A percentile compares a stretch with the other conserved stretches of the same genome.
Evolutionary conservation across 2,888 invertebrate genomes (phyloP).

Genomic region (Pristionchus fissidentatus): DNA sequence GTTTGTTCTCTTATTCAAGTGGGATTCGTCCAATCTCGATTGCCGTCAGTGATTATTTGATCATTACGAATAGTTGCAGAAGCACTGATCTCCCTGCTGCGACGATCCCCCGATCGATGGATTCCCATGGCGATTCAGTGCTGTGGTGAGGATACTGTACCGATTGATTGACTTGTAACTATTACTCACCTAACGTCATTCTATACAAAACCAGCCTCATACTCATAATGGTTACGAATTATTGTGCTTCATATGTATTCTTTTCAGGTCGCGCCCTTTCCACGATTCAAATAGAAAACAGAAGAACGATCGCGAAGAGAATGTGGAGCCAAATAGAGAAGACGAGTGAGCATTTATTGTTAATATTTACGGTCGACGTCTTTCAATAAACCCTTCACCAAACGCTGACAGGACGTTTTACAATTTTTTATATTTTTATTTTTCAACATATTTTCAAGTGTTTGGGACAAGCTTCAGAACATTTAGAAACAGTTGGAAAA

Average conservation of each 20-base stretch:
- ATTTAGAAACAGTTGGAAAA: not conserved
- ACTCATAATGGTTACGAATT: not conserved
- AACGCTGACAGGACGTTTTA: too few species aligned
- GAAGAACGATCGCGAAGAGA: constrained; percentile 8
- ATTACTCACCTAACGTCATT: too few species aligned
- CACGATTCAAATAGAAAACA: not conserved
- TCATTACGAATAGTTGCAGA: not conserved
- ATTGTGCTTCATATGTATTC: too few species aligned
- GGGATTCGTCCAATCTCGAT: too few species aligned
- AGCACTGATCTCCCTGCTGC: not conserved
- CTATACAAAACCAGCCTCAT: not conserved
- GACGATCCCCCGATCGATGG: constrained; percentile 13
- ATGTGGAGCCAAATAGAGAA: constrained; percentile 13
- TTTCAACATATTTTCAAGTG: too few species aligned
- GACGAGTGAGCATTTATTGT: not conserved
- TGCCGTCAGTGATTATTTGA: not conserved
- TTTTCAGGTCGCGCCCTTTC: constrained; percentile 11
- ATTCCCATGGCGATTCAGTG: constrained; percentile 19
- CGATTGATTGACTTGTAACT: not conserved
- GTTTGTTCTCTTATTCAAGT: too few species aligned
- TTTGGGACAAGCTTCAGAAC: too few species aligned
- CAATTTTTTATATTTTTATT: too few species aligned
- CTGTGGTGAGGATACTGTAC: not conserved
- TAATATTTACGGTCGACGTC: not conserved
- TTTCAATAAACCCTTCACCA: too few species aligned